These are phyloP conservation scores for Scaptomyza reducta DNA, from an alignment of 2,888 invertebrate species.

Conservation along the genomic window DNA sequence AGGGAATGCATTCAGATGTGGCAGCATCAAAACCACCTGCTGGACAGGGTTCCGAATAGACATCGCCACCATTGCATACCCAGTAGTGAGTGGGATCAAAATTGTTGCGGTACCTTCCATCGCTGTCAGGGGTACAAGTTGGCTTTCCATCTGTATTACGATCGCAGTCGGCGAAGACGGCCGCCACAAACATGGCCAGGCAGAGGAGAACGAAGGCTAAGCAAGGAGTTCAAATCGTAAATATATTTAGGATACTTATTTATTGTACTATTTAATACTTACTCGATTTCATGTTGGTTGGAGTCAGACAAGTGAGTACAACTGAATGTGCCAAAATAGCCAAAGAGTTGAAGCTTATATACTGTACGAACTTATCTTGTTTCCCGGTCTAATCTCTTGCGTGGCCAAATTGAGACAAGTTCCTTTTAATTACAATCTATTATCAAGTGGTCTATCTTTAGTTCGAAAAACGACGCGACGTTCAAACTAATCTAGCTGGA, in stretches of 20 bases:
- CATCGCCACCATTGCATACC: background rate
- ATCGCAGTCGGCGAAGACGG: constrained; percentile 32
- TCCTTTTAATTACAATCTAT: constrained; percentile 44
- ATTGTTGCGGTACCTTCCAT: constrained; percentile 30
- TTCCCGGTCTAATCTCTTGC: constrained; percentile 25
- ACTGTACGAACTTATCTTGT: constrained; percentile 13
- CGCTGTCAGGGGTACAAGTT: constrained; percentile 14
- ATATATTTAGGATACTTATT: background rate
- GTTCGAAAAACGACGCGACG: constrained; percentile 28
- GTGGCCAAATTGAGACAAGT: constrained; percentile 22
- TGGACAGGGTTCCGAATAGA: fast-evolving
- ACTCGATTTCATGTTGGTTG: constrained; percentile 60
- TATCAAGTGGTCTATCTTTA: constrained; percentile 54
- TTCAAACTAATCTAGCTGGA: constrained; percentile 50
- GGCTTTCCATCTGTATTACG: constrained; percentile 30
- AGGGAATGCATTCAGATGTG: background rate
- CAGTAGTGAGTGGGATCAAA: constrained; percentile 62
- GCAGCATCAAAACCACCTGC: background rate
- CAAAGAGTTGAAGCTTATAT: constrained; percentile 49
- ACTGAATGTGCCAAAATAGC: constrained; percentile 50
- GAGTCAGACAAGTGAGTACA: constrained; percentile 28
- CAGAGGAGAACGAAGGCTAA: constrained; percentile 48
- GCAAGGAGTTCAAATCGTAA: background rate
- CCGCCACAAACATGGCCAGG: constrained; percentile 40
- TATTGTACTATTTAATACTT: constrained; percentile 19